These are phyloP conservation scores for Bombus sibiricus DNA, from an alignment of 1,140 invertebrate species.

Conservation along the genomic window DNA sequence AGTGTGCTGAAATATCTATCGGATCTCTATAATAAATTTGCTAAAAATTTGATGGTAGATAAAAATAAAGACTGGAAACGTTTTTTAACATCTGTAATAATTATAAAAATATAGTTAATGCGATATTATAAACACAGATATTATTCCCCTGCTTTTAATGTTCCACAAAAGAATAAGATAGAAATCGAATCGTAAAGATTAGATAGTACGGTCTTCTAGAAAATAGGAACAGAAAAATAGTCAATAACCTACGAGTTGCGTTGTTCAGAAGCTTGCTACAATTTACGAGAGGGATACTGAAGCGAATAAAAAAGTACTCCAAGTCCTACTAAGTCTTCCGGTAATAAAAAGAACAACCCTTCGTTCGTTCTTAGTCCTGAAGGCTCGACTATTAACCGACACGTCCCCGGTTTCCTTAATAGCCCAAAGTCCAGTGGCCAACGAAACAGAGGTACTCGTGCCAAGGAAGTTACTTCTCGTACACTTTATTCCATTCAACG, in stretches of 20 bases:
- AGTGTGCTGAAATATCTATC: no score
- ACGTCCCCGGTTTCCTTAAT: slow-evolving; percentile 46
- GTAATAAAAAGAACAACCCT: slow-evolving; percentile 63
- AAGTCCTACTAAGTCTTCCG: slow-evolving; percentile 46
- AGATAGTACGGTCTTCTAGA: not conserved
- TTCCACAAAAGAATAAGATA: not conserved
- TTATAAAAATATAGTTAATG: no score
- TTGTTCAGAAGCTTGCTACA: slow-evolving; percentile 8
- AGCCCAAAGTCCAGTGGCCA: slow-evolving; percentile 43
- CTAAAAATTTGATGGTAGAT: no score
- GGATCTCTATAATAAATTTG: no score
- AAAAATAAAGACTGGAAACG: no score
- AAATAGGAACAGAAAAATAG: not conserved
- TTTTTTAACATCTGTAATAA: no score
- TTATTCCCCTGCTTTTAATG: no score
- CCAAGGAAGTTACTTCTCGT: slow-evolving; percentile 71
- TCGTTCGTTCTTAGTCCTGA: slow-evolving; percentile 63
- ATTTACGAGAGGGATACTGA: slow-evolving; percentile 53
- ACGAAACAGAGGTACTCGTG: slow-evolving; percentile 59
- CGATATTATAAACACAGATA: no score
- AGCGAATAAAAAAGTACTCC: slow-evolving; percentile 54
- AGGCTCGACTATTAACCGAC: slow-evolving; percentile 52
- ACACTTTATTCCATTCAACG: slow-evolving; percentile 35
- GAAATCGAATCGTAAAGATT: not conserved
- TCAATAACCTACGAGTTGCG: slow-evolving; percentile 28